These are phyloP conservation scores for Bolborhynchus lineola DNA, from an alignment of 2,113 vertebrate species.

Conservation along the genomic window DNA sequence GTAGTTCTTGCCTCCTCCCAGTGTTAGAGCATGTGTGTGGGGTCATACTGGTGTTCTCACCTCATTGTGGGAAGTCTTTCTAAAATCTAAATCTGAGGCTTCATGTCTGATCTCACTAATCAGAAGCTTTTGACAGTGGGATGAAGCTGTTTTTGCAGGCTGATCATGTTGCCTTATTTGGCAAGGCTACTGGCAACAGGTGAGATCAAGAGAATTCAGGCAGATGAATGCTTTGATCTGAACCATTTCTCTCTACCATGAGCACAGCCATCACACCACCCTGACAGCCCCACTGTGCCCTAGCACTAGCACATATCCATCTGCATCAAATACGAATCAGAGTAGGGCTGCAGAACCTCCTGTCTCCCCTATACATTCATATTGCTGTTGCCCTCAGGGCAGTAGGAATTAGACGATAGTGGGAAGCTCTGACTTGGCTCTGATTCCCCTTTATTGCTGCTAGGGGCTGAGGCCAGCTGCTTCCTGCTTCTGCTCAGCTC, in stretches of 20 bases:
- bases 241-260: no score
- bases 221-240: not conserved
- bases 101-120: not conserved
- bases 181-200: not conserved
- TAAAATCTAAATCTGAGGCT: not conserved
- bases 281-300: not conserved
- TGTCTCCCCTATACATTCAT: fast-evolving
- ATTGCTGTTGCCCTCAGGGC: not conserved
- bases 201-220: not conserved
- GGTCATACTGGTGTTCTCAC: not conserved
- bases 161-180: not conserved
- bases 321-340: fast-evolving
- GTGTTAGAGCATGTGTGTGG: not conserved
- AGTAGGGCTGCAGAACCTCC: fast-evolving
- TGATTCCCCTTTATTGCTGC: not conserved
- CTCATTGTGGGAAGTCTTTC: not conserved
- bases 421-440: no score
- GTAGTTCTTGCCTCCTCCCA: not conserved
- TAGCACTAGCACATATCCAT: fast-evolving
- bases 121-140: not conserved
- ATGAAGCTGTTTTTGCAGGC: not conserved
- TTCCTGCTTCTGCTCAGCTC: fast-evolving
- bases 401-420: not conserved
- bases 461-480: not conserved
- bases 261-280: fast-evolving